phyloP scores from a whole-genome alignment of 1,140 invertebrate species.

The Alviniconcha marisindica region DNA sequence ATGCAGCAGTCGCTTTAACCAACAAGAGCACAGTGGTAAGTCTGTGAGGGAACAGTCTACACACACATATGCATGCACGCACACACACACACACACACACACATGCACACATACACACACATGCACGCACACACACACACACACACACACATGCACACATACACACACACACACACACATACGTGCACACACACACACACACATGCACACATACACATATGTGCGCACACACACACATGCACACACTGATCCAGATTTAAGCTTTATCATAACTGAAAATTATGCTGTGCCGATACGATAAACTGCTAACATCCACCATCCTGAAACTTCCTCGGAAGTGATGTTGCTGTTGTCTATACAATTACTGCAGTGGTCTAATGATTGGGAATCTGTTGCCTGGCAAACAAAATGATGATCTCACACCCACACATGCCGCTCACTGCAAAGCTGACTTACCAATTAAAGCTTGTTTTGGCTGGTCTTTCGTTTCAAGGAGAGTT shows the following conservation, averaged over 20 bases:
- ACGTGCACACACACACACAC: neutral
- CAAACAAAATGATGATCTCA: no score
- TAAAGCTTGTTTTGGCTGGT: constrained; percentile 84
- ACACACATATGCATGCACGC: neutral
- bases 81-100: neutral
- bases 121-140: neutral
- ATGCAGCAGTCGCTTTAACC: no score
- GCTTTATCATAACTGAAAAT: no score
- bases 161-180: neutral
- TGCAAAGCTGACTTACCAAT: constrained; percentile 77
- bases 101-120: neutral
- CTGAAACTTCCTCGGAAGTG: no score
- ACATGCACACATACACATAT: neutral
- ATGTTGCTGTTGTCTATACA: no score
- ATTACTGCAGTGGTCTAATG: no score
- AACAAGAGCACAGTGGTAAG: no score
- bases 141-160: neutral
- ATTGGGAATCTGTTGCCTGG: no score
- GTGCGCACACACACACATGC: neutral
- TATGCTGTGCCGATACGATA: no score
- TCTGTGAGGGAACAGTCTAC: no score
- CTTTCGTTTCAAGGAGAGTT: constrained; percentile 88
- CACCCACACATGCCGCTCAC: neutral
- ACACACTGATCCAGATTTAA: neutral
- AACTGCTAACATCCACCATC: no score